Evolutionary conservation across 2,113 vertebrate species (phyloP), one percentile per base, ranked within the genome.

Genomic region (Danionella cerebrum): DNA sequence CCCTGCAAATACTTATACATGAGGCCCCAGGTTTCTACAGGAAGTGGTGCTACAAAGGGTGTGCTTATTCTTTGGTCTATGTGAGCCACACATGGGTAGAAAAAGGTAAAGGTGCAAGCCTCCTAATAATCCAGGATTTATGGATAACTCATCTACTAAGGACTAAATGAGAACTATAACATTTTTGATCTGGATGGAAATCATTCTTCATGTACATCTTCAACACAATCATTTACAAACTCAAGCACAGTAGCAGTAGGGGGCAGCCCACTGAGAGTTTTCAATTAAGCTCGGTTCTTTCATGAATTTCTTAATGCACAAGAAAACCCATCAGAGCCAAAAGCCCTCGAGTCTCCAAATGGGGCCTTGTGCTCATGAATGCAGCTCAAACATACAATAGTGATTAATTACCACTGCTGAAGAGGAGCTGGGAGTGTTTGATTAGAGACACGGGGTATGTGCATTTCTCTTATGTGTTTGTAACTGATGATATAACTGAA

Each of bases 331-430:
- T 10, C 24, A 4, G 12, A 9, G 50, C 7, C 36, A 52, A 51
- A 54, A 65, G 33, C 31, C 54, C 35, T 13, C n/a, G n/a, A n/a
- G 29, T 14, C 29, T 25, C 19, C 54, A 48, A 71, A 65, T 50
- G 33, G 57, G 45, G 47, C 44, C 45, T 59, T 18, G 19, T 52
- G 25, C 59, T 38, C 35, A 12, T 51, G 58, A 72, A 45, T 25
- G 52, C 41, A 38, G 50, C 22, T 41, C 35, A 72, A 62, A 65
- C 54, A 70, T 62, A 73, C 29, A 58, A 11, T 52, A 19, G 27
- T 6, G 27, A 45, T 65, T 71, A 42, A 71, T 72, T 35, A 64
- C 24, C 66, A 35, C 24, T 12, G 8, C 52, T 11, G 14, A 41
- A 64, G 33, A 27, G 41, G 60, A 65, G 25, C 14, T 11, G 16